Base-by-base conservation (phyloP, 2,797 vertebrate species). In the Labroides dimidiatus region DNA sequence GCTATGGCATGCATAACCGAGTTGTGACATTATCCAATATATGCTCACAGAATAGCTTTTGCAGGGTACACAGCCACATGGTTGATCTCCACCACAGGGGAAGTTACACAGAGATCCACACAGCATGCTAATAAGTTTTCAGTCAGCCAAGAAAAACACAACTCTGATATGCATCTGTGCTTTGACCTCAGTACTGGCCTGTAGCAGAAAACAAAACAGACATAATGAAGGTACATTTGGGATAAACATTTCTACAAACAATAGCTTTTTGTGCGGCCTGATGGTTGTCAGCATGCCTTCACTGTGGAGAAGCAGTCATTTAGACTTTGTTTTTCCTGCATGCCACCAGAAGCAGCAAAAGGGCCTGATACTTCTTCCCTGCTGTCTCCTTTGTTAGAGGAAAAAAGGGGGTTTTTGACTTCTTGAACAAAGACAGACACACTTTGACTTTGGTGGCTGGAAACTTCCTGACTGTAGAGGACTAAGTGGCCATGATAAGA, bases 141-240 rank as follows among this genome's bases (percentile, higher is more conserved):
- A 64, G 65, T 56, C 54, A 23, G 85, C 84, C 85, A 86, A 83
- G 81, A 63, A 78, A 75, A 89, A 85, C 69, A 78, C 80, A 82
- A 64, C 70, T 79, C 71, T 63, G 80, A 85, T 81, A 81, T 81
- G 52, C 75, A 86, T 85, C 78, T 87, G 83, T 9, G 64, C 59
- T 72, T 60, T 80, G 82, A 86, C 80, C 80, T 70, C 0, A 0
- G 53, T 41, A 23, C 37, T 67, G 62, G 61, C 67, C 75, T 7
- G 49, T 43, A 72, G 62, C 58, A 20, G 66, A 78, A 82, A 73
- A 78, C 39, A 54, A 69, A 80, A 65, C n/a, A 21, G 56, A 71
- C 77, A 76, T 75, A 75, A 81, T 72, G 49, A 80, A 85, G 64
- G 58, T 86, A 62, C 24, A 57, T 88, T 82, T 73, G 48, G 49